Evolutionary conservation across 2,797 vertebrate species (phyloP), one percentile per base, ranked within the genome.

Genomic region (Astyanax mexicanus): DNA sequence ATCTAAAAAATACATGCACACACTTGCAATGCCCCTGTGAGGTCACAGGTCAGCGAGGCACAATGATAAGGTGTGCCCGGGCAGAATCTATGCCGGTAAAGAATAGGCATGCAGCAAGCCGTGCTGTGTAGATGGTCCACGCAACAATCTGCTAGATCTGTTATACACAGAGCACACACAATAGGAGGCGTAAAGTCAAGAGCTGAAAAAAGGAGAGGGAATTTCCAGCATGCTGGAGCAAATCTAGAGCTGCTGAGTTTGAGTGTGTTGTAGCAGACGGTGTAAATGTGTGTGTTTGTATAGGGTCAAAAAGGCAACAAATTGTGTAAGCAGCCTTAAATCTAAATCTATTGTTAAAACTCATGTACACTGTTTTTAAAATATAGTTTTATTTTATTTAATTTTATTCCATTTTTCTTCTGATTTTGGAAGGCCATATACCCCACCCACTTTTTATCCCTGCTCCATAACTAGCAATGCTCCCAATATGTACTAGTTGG

Each of bases 151-250:
- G 32, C 69, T 71, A 66, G 49, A 70, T 72, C 47, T 72, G 45
- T 62, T n/a, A 74, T 21, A 75, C 58, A 71, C 27, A 71, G 74
- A 70, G 5, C 7, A 23, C 29, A 60, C 19, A 65, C 75, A 81
- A 92, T 91, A 27, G 35, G n/a, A 89, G 88, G 88, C 80, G 85
- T 83, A 86, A 92, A 90, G 89, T 92, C 88, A 92, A 90, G 82
- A 87, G 57, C 84, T 72, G 11, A 66, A 89, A 88, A 90, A 89
- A 90, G 89, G 83, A 81, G 78, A 86, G 89, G 91, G 89, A 91
- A 92, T 90, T 92, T 89, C 91, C 91, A 89, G 83, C 80, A 76
- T 86, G 86, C 84, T 83, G 79, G 83, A 86, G 90, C 88, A 90
- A 91, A 92, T 87, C 87, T 81, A 83, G 85, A 72, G 79, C 81